Percentiles rank a stretch among this genome's conserved stretches.
These are phyloP conservation scores for Hoplias malabaricus DNA, from an alignment of 2,113 vertebrate genomes.

Conservation along the genomic window DNA sequence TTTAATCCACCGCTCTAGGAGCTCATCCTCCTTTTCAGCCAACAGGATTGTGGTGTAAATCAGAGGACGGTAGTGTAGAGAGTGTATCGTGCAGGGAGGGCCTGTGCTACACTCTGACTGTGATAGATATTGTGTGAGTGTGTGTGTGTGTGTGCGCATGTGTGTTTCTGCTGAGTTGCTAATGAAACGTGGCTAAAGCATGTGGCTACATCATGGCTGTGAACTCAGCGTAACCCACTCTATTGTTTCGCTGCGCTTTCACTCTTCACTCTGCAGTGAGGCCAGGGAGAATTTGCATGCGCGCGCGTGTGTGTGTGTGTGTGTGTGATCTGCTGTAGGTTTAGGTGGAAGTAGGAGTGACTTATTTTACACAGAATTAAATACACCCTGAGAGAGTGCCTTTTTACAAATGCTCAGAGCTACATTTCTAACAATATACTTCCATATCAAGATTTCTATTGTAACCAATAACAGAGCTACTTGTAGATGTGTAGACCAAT, in stretches of 20 bases:
- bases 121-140: constrained; percentile 1
- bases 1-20: too few relatives aligned
- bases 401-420: too few relatives aligned
- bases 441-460: too few relatives aligned
- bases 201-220: constrained; percentile 35
- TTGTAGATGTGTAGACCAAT: too few relatives aligned
- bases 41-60: background rate
- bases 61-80: background rate
- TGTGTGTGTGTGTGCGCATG: constrained; percentile 8
- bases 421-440: too few relatives aligned
- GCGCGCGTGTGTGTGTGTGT: constrained; percentile 2
- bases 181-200: constrained; percentile 35
- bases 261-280: constrained; percentile 28
- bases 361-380: too few relatives aligned
- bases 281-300: constrained; percentile 13
- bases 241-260: constrained; percentile 40
- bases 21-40: too few relatives aligned
- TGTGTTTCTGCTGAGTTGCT: constrained; percentile 39
- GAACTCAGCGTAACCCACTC: constrained; percentile 42
- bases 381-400: too few relatives aligned
- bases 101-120: constrained; percentile 2
- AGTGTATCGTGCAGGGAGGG: background rate
- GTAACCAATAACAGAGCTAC: too few relatives aligned
- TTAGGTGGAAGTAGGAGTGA: too few relatives aligned
- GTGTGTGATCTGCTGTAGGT: background rate